These are phyloP conservation scores for Marisa cornuarietis DNA, from an alignment of 1,140 invertebrate genomes.

Conservation along the genomic window DNA sequence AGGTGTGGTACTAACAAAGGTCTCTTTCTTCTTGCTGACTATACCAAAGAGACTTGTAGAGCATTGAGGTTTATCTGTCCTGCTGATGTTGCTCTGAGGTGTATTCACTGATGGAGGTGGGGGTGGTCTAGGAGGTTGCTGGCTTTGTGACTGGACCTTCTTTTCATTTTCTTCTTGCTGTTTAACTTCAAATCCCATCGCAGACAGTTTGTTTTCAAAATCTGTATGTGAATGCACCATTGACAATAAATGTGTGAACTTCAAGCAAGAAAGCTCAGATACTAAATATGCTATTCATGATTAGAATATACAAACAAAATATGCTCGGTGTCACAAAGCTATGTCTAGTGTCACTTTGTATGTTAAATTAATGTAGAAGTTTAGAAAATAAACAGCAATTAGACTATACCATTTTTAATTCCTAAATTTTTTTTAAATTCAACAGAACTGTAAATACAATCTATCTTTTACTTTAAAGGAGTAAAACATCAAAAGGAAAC, in stretches of 20 bases:
- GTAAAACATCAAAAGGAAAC: too few species aligned
- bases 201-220: constrained; percentile 59
- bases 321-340: too few species aligned
- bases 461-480: too few species aligned
- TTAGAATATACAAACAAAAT: too few species aligned
- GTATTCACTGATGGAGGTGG: constrained; percentile 14
- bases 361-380: too few species aligned
- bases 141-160: not conserved
- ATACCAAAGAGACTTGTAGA: constrained; percentile 25
- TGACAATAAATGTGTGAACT: not conserved
- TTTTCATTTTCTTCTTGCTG: constrained; percentile 32
- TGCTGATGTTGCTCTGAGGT: not conserved
- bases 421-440: too few species aligned
- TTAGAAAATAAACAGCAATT: too few species aligned
- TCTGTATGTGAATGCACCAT: constrained; percentile 42
- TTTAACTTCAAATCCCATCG: constrained; percentile 58
- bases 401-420: too few species aligned
- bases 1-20: not conserved
- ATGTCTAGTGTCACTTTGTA: too few species aligned
- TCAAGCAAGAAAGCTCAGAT: not conserved
- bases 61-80: constrained; percentile 13
- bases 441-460: too few species aligned
- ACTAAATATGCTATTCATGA: too few species aligned
- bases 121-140: constrained; percentile 7
- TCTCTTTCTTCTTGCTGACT: constrained; percentile 26